These are phyloP conservation scores for Trachops cirrhosus DNA, from an alignment of 2,797 vertebrate genomes.

Conservation along the genomic window DNA sequence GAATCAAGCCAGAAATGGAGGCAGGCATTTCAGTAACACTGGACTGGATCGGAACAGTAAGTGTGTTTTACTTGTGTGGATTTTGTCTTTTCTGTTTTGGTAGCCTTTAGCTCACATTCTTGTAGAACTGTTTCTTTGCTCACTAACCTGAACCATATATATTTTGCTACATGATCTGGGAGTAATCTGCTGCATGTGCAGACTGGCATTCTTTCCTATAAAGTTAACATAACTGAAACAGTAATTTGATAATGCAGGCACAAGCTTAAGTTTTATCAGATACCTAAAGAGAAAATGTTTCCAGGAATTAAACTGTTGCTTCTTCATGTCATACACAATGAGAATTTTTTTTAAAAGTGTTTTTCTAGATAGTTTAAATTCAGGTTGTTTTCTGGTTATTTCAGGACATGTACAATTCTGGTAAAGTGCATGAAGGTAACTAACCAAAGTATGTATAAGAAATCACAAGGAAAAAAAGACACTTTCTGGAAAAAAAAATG, in stretches of 20 bases:
- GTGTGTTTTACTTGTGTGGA: slow-evolving; percentile 74
- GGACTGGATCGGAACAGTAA: slow-evolving; percentile 90
- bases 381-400: not conserved
- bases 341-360: not conserved
- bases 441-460: not conserved
- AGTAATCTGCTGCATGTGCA: slow-evolving; percentile 41
- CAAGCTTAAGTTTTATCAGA: slow-evolving; percentile 28
- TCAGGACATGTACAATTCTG: slow-evolving; percentile 2
- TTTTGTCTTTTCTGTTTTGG: not conserved
- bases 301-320: slow-evolving; percentile 21
- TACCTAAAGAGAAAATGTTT: not conserved
- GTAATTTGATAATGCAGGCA: slow-evolving; percentile 15
- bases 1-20: slow-evolving; percentile 94
- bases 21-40: slow-evolving; percentile 84
- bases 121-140: not conserved
- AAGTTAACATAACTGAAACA: slow-evolving; percentile 52
- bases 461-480: not conserved
- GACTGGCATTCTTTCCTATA: slow-evolving; percentile 19
- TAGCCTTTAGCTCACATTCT: slow-evolving; percentile 17
- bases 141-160: slow-evolving; percentile 36
- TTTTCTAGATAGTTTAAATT: not conserved
- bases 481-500: not conserved
- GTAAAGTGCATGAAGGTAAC: not conserved
- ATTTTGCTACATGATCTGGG: slow-evolving; percentile 48
- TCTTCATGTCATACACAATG: slow-evolving; percentile 22